Evolutionary conservation across 2,797 vertebrate genomes (phyloP).

Genomic region (Amniataba percoides): DNA sequence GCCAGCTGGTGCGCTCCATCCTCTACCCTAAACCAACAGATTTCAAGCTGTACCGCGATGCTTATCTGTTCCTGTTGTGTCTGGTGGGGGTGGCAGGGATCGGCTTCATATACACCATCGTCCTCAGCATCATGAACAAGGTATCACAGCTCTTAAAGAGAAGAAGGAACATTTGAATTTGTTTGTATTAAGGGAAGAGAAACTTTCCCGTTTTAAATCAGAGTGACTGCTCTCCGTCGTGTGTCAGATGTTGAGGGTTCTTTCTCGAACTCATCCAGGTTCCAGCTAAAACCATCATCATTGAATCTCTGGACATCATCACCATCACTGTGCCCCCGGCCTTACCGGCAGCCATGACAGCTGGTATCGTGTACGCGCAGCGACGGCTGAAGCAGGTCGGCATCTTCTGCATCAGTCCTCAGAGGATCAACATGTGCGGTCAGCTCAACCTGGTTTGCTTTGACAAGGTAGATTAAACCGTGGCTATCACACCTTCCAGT

Average conservation of each 20-base stretch:
- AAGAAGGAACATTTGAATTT: not conserved
- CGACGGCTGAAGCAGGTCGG: slow-evolving; percentile 91
- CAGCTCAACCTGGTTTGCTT: slow-evolving; percentile 97
- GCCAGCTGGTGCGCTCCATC: slow-evolving; percentile 95
- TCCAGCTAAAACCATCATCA: slow-evolving; percentile 87
- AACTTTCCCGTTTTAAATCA: not conserved
- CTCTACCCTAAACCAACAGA: slow-evolving; percentile 97
- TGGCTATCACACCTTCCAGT: not conserved
- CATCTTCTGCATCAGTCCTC: slow-evolving; percentile 98
- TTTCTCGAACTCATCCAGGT: slow-evolving; percentile 80
- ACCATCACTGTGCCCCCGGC: slow-evolving; percentile 97
- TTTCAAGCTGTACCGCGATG: slow-evolving; percentile 97
- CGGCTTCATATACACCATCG: slow-evolving; percentile 93
- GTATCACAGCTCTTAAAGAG: slow-evolving; percentile 70
- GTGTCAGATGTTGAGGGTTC: not conserved
- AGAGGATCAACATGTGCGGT: slow-evolving; percentile 97
- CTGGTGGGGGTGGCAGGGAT: slow-evolving; percentile 93
- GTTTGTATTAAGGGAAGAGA: not conserved
- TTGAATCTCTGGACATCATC: slow-evolving; percentile 95
- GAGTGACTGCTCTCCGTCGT: not conserved
- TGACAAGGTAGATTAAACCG: slow-evolving; percentile 89
- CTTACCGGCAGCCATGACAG: slow-evolving; percentile 96
- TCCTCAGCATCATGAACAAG: slow-evolving; percentile 91
- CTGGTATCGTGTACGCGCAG: slow-evolving; percentile 95
- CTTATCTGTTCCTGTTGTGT: slow-evolving; percentile 94